Percentiles rank a stretch among this genome's conserved stretches.
phyloP scores from a whole-genome alignment of 37 sponge, comb jelly and placozoan species.

The Eunapius fragilis region DNA sequence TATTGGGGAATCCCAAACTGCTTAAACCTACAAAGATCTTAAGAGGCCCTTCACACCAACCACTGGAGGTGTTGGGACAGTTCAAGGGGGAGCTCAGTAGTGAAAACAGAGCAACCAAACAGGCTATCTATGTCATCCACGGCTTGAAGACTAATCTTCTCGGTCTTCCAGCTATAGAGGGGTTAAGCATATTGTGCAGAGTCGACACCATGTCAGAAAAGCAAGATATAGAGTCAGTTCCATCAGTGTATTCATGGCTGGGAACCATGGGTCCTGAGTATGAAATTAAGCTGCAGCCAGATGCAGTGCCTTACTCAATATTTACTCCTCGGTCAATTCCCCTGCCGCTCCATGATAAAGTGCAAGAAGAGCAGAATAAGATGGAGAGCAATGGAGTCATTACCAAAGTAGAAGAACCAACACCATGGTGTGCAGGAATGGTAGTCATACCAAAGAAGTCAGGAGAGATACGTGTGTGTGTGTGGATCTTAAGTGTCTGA shows the following conservation, averaged over 20 bases:
- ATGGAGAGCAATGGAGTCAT: constrained; percentile 59
- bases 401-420: constrained; percentile 45
- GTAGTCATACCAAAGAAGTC: constrained; percentile 44
- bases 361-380: constrained; percentile 8
- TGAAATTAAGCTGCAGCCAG: constrained; percentile 27
- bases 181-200: no score
- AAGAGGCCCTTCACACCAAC: constrained; percentile 24
- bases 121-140: constrained; percentile 12
- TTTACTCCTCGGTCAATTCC: constrained; percentile 43
- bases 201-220: no score
- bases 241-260: constrained; percentile 22
- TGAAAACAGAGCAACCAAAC: background rate
- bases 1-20: background rate
- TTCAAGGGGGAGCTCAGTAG: constrained; percentile 17
- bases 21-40: constrained; percentile 18
- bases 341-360: constrained; percentile 32
- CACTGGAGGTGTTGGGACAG: constrained; percentile 35
- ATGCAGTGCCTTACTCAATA: constrained; percentile 34
- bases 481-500: constrained; percentile 51
- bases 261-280: constrained; percentile 31
- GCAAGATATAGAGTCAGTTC: no score
- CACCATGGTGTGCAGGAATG: constrained; percentile 66
- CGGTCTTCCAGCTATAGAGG: constrained; percentile 32
- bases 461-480: constrained; percentile 51
- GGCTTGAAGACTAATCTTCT: constrained; percentile 21